Evolutionary conservation across 2,888 invertebrate genomes (phyloP).

Genomic region (Timandra comae): DNA sequence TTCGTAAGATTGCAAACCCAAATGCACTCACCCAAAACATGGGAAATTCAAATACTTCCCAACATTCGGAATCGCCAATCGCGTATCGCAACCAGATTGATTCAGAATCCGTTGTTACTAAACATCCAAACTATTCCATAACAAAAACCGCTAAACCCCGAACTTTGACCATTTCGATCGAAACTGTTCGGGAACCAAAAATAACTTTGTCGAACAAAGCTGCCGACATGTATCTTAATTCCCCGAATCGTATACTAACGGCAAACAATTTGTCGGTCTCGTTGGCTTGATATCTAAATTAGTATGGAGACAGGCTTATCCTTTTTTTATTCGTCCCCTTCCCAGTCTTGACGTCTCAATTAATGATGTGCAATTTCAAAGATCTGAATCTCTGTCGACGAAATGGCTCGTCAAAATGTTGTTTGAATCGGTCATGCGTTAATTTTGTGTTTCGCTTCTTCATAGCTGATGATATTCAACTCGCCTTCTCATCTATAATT

Average conservation of each 20-base stretch:
- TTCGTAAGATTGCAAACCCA: too few species aligned
- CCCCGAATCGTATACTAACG: slow-evolving; percentile 58
- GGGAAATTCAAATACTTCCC: slow-evolving; percentile 13
- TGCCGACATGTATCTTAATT: slow-evolving; percentile 34
- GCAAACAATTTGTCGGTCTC: slow-evolving; percentile 65
- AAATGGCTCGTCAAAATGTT: slow-evolving; percentile 18
- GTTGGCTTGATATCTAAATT: slow-evolving; percentile 70
- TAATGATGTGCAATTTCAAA: slow-evolving; percentile 66
- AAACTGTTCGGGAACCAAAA: slow-evolving; percentile 17
- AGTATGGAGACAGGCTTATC: slow-evolving; percentile 61
- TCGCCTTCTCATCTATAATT: slow-evolving; percentile 1
- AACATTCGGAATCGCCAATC: slow-evolving; percentile 23
- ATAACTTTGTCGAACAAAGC: slow-evolving; percentile 21
- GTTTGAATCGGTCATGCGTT: slow-evolving; percentile 16
- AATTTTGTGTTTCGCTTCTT: slow-evolving; percentile 21
- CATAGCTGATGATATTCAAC: slow-evolving; percentile 14
- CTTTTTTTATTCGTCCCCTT: slow-evolving; percentile 40
- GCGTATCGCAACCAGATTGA: slow-evolving; percentile 28
- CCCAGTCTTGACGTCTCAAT: slow-evolving; percentile 64
- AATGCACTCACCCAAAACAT: too few species aligned
- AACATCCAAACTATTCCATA: slow-evolving; percentile 41
- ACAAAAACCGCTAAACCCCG: slow-evolving; percentile 44
- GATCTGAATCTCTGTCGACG: slow-evolving; percentile 49
- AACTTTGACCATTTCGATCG: slow-evolving; percentile 19
- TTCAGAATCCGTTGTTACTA: slow-evolving; percentile 26